Conservation (phyloP, 2,113 vertebrate species). For the Motacilla alba region DNA sequence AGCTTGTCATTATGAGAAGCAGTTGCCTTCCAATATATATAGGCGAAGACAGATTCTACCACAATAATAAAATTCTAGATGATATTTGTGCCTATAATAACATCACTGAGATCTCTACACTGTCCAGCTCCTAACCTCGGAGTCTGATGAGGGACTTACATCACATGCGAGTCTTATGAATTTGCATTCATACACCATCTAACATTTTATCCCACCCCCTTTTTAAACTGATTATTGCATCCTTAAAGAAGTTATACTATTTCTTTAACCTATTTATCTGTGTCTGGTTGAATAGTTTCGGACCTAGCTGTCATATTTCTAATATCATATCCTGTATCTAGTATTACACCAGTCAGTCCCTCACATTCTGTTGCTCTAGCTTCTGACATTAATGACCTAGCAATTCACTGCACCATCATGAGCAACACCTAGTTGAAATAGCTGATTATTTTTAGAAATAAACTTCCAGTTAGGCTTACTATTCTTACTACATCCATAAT, state of each 20-base stretch:
- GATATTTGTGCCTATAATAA: neutral
- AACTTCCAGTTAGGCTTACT: neutral
- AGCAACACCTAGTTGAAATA: neutral
- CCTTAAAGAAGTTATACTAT: neutral
- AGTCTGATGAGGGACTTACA: neutral
- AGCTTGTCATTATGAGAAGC: neutral
- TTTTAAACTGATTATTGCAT: neutral
- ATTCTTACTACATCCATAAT: neutral
- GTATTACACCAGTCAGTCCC: neutral
- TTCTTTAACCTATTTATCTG: neutral
- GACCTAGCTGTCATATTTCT: neutral
- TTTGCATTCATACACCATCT: neutral
- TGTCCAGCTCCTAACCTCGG: neutral
- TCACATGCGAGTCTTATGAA: neutral
- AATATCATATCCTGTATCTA: neutral
- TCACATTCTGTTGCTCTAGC: neutral
- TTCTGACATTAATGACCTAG: neutral
- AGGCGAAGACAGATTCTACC: neutral
- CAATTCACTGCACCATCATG: neutral
- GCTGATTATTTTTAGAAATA: neutral
- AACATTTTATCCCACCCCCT: neutral
- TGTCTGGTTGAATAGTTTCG: neutral
- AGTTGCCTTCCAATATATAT: neutral
- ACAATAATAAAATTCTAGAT: neutral
- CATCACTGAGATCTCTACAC: rapidly evolving